phyloP scores from a whole-genome alignment of 2,113 vertebrate genomes.

The Pungitius pungitius region DNA sequence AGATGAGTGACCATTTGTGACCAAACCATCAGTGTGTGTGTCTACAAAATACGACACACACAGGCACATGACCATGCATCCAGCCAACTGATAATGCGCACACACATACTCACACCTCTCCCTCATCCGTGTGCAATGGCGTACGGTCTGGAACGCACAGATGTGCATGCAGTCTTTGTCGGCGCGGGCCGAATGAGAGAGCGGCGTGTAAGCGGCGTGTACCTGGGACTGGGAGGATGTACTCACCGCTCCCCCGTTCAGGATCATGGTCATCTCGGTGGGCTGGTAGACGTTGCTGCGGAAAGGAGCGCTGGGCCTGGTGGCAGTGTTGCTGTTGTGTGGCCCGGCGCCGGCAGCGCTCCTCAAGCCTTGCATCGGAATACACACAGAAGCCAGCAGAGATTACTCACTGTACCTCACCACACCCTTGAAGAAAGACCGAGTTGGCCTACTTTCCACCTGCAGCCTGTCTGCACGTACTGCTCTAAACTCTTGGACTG shows the following conservation, averaged over 20 bases:
- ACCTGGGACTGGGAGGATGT: constrained; percentile 75
- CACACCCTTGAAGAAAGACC: constrained; percentile 10
- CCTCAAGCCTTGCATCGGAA: constrained; percentile 71
- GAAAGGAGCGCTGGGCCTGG: constrained; percentile 91
- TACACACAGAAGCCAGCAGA: constrained; percentile 11
- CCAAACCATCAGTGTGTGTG: constrained; percentile 48
- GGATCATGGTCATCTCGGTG: constrained; percentile 98
- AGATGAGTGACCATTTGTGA: constrained; percentile 47
- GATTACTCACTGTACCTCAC: constrained; percentile 49
- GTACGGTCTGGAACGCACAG: constrained; percentile 55
- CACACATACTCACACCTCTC: constrained; percentile 60
- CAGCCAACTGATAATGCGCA: constrained; percentile 11
- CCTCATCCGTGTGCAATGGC: constrained; percentile 63
- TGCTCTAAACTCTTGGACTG: constrained; percentile 11
- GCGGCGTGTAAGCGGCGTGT: constrained; percentile 67
- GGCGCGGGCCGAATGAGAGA: constrained; percentile 54
- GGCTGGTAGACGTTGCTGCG: constrained; percentile 99
- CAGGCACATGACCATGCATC: constrained; percentile 31
- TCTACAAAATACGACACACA: constrained; percentile 14
- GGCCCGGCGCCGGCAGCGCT: constrained; percentile 81
- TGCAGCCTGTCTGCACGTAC: constrained; percentile 23
- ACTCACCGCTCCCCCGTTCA: constrained; percentile 98
- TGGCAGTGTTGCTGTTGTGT: constrained; percentile 88
- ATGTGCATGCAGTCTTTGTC: constrained; percentile 70
- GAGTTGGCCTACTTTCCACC: constrained; percentile 52